These are phyloP conservation scores for Phylloscopus collybita DNA, from an alignment of 2,797 vertebrate species.

Conservation along the genomic window DNA sequence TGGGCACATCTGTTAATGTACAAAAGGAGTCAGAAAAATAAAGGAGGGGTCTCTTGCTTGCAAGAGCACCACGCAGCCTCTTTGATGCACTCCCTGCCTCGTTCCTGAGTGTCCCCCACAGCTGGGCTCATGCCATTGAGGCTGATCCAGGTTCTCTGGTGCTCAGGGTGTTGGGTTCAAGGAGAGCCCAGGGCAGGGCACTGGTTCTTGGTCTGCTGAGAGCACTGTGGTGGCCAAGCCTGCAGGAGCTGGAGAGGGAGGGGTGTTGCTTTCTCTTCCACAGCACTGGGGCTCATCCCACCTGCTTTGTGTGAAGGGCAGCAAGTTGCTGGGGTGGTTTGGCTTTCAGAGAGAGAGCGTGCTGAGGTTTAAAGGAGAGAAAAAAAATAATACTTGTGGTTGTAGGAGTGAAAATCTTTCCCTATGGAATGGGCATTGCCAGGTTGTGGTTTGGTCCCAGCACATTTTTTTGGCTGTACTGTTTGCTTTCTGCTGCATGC, in stretches of 20 bases:
- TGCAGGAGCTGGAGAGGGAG: background rate
- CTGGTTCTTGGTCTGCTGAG: background rate
- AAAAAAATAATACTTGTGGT: background rate
- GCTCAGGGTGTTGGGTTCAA: background rate
- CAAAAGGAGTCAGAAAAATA: no score
- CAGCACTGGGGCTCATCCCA: accelerated
- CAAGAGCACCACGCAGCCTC: no score
- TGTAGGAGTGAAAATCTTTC: background rate
- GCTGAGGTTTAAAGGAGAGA: background rate
- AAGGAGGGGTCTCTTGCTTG: no score
- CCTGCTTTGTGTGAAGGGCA: background rate
- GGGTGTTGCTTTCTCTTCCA: background rate
- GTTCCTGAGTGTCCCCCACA: no score
- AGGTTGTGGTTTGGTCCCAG: background rate
- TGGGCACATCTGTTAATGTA: no score
- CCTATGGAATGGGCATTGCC: background rate
- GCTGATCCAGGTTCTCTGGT: accelerated
- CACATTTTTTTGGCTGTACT: background rate
- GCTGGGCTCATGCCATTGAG: accelerated
- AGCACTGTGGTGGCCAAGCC: background rate
- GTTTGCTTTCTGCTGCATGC: background rate
- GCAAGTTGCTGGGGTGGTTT: background rate
- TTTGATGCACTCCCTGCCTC: no score
- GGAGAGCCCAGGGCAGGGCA: background rate
- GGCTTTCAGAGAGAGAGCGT: background rate